phyloP scores from a whole-genome alignment of 2,888 invertebrate genomes.

The Pammene fasciana region DNA sequence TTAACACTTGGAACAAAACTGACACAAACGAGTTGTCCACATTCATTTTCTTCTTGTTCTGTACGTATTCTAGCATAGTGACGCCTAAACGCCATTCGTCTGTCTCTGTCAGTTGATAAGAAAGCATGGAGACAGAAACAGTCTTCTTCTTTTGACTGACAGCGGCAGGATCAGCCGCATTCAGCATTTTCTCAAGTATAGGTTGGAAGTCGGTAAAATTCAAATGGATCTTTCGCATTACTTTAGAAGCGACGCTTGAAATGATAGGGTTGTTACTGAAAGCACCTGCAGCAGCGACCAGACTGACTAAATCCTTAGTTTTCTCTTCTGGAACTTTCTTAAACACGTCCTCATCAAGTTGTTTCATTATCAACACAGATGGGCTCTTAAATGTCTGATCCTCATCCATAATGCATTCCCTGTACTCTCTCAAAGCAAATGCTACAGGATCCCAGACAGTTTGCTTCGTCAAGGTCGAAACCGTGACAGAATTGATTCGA shows the following conservation, averaged over 20 bases:
- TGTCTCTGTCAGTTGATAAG: conserved; percentile 85
- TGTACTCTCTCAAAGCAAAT: conserved; percentile 79
- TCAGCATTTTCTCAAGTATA: conserved; percentile 85
- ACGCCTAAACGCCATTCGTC: conserved; percentile 91
- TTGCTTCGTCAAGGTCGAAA: conserved; percentile 67
- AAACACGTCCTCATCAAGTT: conserved; percentile 83
- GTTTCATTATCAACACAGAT: conserved; percentile 81
- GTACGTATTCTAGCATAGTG: conserved; percentile 91
- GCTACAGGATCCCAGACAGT: conserved; percentile 84
- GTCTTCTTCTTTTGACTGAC: conserved; percentile 72
- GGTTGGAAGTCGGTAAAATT: conserved; percentile 84
- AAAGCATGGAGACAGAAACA: conserved; percentile 73
- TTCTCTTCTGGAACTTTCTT: conserved; percentile 72
- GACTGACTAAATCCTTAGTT: conserved; percentile 75
- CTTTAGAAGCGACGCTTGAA: conserved; percentile 83
- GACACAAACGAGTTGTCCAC: conserved; percentile 87
- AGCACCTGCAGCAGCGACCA: conserved; percentile 82
- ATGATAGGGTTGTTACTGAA: conserved; percentile 84
- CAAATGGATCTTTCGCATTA: conserved; percentile 86
- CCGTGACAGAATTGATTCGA: conserved; percentile 81
- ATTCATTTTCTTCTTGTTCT: conserved; percentile 91
- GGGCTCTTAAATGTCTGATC: conserved; percentile 66
- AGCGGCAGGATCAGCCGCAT: conserved; percentile 70
- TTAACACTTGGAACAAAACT: conserved; percentile 89
- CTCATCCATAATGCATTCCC: conserved; percentile 70